A percentile compares a stretch with the other conserved stretches of the same genome.
These are phyloP conservation scores for Zaprionus tsacasi DNA, from an alignment of 1,140 invertebrate species.

Conservation along the genomic window DNA sequence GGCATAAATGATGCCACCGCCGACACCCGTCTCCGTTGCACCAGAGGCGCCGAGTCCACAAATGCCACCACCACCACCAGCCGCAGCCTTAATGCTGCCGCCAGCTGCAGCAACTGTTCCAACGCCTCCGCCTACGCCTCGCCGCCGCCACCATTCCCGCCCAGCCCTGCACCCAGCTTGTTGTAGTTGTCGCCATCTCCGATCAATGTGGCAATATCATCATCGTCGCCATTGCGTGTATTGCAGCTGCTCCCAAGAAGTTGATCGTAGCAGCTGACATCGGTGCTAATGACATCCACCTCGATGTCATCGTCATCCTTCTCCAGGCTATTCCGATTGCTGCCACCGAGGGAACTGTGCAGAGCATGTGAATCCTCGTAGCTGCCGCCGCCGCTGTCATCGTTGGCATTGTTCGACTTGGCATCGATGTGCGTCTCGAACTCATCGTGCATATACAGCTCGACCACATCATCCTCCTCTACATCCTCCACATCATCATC, in stretches of 20 bases:
- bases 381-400: conserved; percentile 82
- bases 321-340: conserved; percentile 79
- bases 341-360: conserved; percentile 74
- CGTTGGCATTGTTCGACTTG: conserved; percentile 80
- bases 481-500: conserved; percentile 24
- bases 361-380: conserved; percentile 82
- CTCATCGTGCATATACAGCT: conserved; percentile 85
- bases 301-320: conserved; percentile 83
- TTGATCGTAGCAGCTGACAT: conserved; percentile 83
- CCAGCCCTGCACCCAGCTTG: conserved; percentile 41
- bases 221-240: conserved; percentile 78
- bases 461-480: conserved; percentile 54
- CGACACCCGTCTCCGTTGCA: conserved; percentile 39
- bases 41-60: conserved; percentile 17
- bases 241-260: conserved; percentile 80
- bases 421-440: conserved; percentile 84
- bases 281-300: conserved; percentile 82
- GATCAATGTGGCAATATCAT: conserved; percentile 72
- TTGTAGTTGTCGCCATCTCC: conserved; percentile 60
- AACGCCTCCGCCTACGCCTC: not conserved
- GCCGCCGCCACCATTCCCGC: conserved; percentile 8
- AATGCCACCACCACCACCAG: conserved; percentile 30
- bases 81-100: conserved; percentile 44
- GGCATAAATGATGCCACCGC: conserved; percentile 81
- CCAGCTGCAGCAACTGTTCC: conserved; percentile 15